These are phyloP conservation scores for Leptarthrus brevirostris DNA, from an alignment of 2,888 invertebrate species.

Conservation along the genomic window DNA sequence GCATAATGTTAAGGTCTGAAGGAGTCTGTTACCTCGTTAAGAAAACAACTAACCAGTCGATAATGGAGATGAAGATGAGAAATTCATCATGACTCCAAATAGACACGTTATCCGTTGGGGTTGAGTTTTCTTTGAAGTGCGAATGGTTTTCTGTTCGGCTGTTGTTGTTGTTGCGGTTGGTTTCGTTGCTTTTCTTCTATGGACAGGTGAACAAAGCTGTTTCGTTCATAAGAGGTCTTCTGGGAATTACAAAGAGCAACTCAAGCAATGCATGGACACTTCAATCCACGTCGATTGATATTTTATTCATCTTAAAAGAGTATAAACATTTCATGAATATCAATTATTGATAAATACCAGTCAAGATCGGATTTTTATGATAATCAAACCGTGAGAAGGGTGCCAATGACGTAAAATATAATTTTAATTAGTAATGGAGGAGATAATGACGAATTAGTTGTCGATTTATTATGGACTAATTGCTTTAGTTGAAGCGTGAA, in stretches of 20 bases:
- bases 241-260: conserved; percentile 36
- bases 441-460: too few relatives aligned
- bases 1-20: conserved; percentile 40
- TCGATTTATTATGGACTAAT: too few relatives aligned
- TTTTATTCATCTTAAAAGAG: conserved; percentile 46
- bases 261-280: conserved; percentile 10
- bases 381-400: conserved; percentile 10
- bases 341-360: conserved; percentile 25
- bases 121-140: conserved; percentile 26
- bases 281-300: conserved; percentile 32
- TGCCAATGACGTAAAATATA: neutral
- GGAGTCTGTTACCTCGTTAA: conserved; percentile 9
- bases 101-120: conserved; percentile 18
- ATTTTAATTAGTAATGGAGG: too few relatives aligned
- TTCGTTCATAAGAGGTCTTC: conserved; percentile 21
- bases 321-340: conserved; percentile 43
- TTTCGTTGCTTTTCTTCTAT: neutral
- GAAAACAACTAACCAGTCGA: conserved; percentile 41
- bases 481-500: too few relatives aligned
- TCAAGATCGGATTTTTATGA: conserved; percentile 28
- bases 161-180: neutral
- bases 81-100: conserved; percentile 44
- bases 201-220: conserved; percentile 19
- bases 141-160: neutral
- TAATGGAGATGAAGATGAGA: conserved; percentile 32